Conservation (phyloP, 2,797 vertebrate species). For the Chloroceryle inda region DNA sequence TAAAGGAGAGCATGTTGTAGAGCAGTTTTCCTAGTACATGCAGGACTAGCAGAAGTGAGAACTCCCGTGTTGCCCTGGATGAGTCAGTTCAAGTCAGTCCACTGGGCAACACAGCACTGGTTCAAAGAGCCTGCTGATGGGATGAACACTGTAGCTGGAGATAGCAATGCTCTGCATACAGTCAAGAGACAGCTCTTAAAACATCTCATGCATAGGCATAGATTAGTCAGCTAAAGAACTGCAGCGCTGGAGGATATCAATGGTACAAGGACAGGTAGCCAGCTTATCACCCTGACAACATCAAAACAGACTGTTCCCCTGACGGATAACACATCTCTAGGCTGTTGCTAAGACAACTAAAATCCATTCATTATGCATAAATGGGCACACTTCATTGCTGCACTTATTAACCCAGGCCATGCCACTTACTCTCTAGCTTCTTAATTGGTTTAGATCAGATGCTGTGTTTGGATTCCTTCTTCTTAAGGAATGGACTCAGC, state of each 20-base stretch:
- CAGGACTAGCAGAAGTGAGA: not conserved
- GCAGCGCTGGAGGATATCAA: not conserved
- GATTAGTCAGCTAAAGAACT: not conserved
- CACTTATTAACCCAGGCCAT: constrained; percentile 1
- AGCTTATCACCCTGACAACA: constrained; percentile 49
- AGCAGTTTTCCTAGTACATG: not conserved
- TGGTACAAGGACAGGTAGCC: constrained; percentile 14
- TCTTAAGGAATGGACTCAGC: not conserved
- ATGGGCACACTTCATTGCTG: not conserved
- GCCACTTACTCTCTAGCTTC: not conserved
- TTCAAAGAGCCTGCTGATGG: not conserved
- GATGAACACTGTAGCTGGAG: not conserved
- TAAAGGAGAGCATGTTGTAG: not conserved
- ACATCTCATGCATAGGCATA: not conserved
- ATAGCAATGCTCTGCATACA: not conserved
- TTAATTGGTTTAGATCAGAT: constrained; percentile 10
- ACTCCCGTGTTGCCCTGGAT: not conserved
- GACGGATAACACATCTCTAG: not conserved
- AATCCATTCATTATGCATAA: constrained; percentile 7
- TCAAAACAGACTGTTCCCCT: not conserved
- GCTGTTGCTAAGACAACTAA: constrained; percentile 60
- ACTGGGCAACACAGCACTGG: not conserved
- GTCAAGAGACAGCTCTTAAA: not conserved
- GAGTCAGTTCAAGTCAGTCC: not conserved
- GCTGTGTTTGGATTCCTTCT: not conserved